Evolutionary conservation across 1,140 invertebrate species (phyloP).

Genomic region (Heliconius congener): DNA sequence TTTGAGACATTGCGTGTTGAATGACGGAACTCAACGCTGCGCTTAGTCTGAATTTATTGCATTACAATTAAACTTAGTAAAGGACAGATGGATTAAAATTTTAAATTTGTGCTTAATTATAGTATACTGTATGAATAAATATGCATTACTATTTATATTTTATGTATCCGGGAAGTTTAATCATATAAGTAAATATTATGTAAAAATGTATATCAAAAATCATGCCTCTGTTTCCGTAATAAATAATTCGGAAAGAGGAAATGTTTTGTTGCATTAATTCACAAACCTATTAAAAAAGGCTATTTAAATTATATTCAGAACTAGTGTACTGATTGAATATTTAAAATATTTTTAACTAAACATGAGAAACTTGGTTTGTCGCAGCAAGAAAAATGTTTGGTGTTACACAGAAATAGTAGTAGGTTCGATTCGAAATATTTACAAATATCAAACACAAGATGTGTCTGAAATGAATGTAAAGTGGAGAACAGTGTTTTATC

Average conservation of each 20-base stretch:
- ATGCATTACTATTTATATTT: background rate
- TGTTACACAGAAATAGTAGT: too few species aligned
- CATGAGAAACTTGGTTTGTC: background rate
- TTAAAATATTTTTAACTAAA: background rate
- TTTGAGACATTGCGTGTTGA: too few species aligned
- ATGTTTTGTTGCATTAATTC: constrained; percentile 2
- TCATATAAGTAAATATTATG: constrained; percentile 11
- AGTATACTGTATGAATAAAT: background rate
- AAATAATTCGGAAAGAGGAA: background rate
- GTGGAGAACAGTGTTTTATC: background rate
- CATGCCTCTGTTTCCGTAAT: constrained; percentile 6
- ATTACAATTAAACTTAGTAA: too few species aligned
- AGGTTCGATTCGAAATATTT: too few species aligned
- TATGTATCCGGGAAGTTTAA: constrained; percentile 8
- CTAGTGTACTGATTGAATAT: background rate
- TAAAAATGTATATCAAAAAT: background rate
- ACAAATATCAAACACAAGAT: background rate
- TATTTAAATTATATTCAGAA: background rate
- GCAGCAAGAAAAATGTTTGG: background rate
- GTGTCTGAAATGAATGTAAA: background rate
- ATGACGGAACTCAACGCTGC: too few species aligned
- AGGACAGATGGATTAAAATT: background rate
- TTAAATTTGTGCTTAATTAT: background rate
- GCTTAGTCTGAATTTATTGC: too few species aligned
- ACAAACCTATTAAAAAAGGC: background rate